phyloP scores from a whole-genome alignment of 1,140 invertebrate genomes.

The Teleogryllus occipitalis region DNA sequence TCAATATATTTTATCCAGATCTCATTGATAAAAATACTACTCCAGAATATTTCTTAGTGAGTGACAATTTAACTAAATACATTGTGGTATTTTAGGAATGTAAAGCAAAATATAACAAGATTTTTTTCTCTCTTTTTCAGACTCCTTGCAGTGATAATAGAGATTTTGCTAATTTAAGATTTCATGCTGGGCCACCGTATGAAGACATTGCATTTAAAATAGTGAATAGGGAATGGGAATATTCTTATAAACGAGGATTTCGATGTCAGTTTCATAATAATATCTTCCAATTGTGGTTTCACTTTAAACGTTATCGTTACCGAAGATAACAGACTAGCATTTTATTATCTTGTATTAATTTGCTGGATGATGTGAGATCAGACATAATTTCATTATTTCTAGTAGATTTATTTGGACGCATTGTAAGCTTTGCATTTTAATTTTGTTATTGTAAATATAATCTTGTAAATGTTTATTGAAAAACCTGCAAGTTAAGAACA shows the following conservation, averaged over 20 bases:
- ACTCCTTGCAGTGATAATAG: slow-evolving; percentile 84
- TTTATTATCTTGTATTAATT: background rate
- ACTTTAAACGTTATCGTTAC: slow-evolving; percentile 96
- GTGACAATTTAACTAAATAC: slow-evolving; percentile 27
- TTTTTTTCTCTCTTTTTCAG: slow-evolving; percentile 41
- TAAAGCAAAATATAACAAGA: background rate
- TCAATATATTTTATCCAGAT: slow-evolving; percentile 99
- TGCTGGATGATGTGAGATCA: too few relatives aligned
- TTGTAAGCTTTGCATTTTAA: too few relatives aligned
- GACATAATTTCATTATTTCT: too few relatives aligned
- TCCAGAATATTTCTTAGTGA: slow-evolving; percentile 85
- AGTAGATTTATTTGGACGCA: too few relatives aligned
- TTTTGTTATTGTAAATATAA: too few relatives aligned
- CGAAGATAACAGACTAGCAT: slow-evolving; percentile 54
- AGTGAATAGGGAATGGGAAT: slow-evolving; percentile 98
- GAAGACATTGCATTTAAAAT: slow-evolving; percentile 99
- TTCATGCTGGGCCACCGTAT: slow-evolving; percentile 96
- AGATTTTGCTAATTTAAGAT: slow-evolving; percentile 91
- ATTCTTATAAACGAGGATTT: slow-evolving; percentile 96
- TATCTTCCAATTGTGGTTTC: slow-evolving; percentile 99
- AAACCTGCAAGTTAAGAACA: too few relatives aligned
- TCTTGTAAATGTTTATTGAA: too few relatives aligned
- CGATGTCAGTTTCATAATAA: slow-evolving; percentile 99
- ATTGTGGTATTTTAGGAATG: background rate
- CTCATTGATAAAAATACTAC: slow-evolving; percentile 91